These are phyloP conservation scores for Sogatella furcifera DNA, from an alignment of 1,140 invertebrate species.

Conservation along the genomic window DNA sequence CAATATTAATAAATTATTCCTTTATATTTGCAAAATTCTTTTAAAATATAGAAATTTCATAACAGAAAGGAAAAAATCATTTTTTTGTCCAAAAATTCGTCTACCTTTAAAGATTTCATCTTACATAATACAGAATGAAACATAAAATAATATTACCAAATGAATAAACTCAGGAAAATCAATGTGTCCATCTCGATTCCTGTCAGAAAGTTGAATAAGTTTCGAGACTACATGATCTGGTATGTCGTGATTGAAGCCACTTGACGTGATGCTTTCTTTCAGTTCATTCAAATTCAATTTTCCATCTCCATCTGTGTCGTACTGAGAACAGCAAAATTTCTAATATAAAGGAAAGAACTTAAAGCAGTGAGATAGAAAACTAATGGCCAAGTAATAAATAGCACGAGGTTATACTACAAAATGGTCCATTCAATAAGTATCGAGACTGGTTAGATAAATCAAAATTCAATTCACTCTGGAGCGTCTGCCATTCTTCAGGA, in stretches of 20 bases:
- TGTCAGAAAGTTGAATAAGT: constrained; percentile 58
- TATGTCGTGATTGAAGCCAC: constrained; percentile 54
- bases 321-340: constrained; percentile 40
- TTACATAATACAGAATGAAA: not conserved
- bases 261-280: constrained; percentile 45
- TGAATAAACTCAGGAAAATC: constrained; percentile 68
- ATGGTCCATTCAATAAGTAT: too few relatives aligned
- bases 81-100: too few relatives aligned
- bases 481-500: too few relatives aligned
- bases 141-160: constrained; percentile 46
- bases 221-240: constrained; percentile 56
- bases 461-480: too few relatives aligned
- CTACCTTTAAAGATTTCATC: too few relatives aligned
- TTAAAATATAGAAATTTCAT: too few relatives aligned
- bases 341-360: not conserved
- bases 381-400: not conserved
- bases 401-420: too few relatives aligned
- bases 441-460: too few relatives aligned
- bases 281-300: constrained; percentile 58
- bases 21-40: too few relatives aligned
- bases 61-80: too few relatives aligned
- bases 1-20: too few relatives aligned
- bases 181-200: constrained; percentile 57
- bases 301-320: constrained; percentile 62
- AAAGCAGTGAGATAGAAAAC: not conserved